Percentiles rank a stretch among this genome's conserved stretches.
Conservation (phyloP, 2,888 invertebrate genomes). For the Leucozona laternaria region DNA sequence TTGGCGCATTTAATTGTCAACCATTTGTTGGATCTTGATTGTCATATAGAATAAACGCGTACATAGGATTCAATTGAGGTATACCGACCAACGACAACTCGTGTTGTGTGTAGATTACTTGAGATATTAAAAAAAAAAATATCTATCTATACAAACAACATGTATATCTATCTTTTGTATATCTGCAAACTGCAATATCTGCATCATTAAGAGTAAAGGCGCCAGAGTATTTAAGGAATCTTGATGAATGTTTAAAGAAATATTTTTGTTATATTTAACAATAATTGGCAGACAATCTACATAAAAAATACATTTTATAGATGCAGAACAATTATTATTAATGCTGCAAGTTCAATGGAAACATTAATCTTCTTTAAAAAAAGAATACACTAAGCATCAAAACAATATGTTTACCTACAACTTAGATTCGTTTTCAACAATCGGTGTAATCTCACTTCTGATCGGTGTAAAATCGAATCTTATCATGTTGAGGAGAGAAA, state of each 20-base stretch:
- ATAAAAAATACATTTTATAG: neutral
- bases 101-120: slow-evolving; percentile 25
- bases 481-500: no score
- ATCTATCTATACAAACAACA: neutral
- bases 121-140: slow-evolving; percentile 14
- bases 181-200: slow-evolving; percentile 36
- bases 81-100: slow-evolving; percentile 10
- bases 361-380: slow-evolving; percentile 1
- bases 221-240: slow-evolving; percentile 68
- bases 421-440: no score
- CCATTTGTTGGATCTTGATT: slow-evolving; percentile 60
- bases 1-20: slow-evolving; percentile 72
- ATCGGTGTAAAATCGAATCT: no score
- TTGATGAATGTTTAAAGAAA: slow-evolving; percentile 34
- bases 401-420: no score
- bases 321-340: neutral
- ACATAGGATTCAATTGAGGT: slow-evolving; percentile 63
- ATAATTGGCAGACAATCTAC: slow-evolving; percentile 27
- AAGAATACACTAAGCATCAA: neutral
- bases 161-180: neutral
- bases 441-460: no score
- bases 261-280: slow-evolving; percentile 2
- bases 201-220: slow-evolving; percentile 40
- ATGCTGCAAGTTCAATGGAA: slow-evolving; percentile 33
- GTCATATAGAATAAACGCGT: slow-evolving; percentile 43